Conservation (phyloP, 2,888 invertebrate species). For the Coleophora flavipennella region DNA sequence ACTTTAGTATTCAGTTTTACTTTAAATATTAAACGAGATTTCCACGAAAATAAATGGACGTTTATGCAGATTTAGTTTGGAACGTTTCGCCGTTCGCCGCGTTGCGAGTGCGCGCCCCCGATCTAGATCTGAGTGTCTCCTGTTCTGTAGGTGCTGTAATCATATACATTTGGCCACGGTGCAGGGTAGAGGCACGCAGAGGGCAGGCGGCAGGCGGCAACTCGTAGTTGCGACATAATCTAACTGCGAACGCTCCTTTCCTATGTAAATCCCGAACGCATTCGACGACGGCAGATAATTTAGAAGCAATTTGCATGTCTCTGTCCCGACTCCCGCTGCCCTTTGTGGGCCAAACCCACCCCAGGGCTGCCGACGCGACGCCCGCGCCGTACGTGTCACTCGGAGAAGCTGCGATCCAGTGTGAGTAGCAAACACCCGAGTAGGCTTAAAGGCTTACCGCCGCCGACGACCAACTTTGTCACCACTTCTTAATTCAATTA, state of each 20-base stretch:
- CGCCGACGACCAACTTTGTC: too few species aligned
- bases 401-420: too few species aligned
- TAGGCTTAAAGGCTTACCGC: too few species aligned
- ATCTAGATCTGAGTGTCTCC: constrained; percentile 30
- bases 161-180: constrained; percentile 21
- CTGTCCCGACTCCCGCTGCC: too few species aligned
- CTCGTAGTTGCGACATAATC: constrained; percentile 45
- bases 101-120: constrained; percentile 56
- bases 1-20: not conserved
- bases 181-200: constrained; percentile 8
- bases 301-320: constrained; percentile 58
- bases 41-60: constrained; percentile 41
- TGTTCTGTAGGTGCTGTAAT: constrained; percentile 46
- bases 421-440: too few species aligned
- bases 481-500: too few species aligned
- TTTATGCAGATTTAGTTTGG: constrained; percentile 58
- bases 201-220: constrained; percentile 20
- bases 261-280: constrained; percentile 63
- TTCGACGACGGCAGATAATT: constrained; percentile 54
- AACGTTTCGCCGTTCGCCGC: constrained; percentile 38
- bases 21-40: constrained; percentile 37
- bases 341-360: constrained; percentile 41
- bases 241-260: constrained; percentile 57
- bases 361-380: too few species aligned
- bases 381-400: constrained; percentile 20